These are phyloP conservation scores for Xestoiulus laeticollis DNA, from an alignment of 2,888 invertebrate genomes.

Conservation along the genomic window DNA sequence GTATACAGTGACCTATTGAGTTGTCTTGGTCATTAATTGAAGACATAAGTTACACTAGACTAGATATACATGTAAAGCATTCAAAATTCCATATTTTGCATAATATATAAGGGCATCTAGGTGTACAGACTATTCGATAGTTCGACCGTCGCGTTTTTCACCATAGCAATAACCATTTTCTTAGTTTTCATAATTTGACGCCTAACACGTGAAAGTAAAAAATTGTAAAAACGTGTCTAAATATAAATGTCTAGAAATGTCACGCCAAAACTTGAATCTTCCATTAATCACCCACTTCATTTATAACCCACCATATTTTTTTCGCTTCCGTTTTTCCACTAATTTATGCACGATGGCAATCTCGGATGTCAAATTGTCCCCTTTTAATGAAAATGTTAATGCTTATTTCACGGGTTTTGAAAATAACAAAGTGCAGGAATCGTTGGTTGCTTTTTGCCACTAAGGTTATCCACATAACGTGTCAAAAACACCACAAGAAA, in stretches of 20 bases:
- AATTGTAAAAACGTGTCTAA: slow-evolving; percentile 3
- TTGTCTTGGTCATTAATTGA: too few species aligned
- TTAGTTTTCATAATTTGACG: slow-evolving; percentile 3
- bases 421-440: slow-evolving; percentile 13
- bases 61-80: too few species aligned
- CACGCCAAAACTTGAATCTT: not conserved
- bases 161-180: not conserved
- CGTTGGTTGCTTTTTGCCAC: not conserved
- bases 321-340: not conserved
- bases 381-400: not conserved
- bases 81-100: too few species aligned
- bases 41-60: too few species aligned
- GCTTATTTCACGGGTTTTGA: not conserved
- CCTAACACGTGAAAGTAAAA: not conserved
- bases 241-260: not conserved
- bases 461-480: not conserved
- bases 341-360: slow-evolving; percentile 7
- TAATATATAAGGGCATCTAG: too few species aligned
- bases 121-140: too few species aligned
- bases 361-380: not conserved
- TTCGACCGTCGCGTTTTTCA: not conserved
- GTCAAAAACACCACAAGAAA: not conserved
- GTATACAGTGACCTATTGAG: too few species aligned
- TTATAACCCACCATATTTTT: not conserved
- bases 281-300: slow-evolving; percentile 7